Evolutionary conservation across 2,888 invertebrate species (phyloP), one percentile per base, ranked within the genome.

Genomic region (Serripes groenlandicus): DNA sequence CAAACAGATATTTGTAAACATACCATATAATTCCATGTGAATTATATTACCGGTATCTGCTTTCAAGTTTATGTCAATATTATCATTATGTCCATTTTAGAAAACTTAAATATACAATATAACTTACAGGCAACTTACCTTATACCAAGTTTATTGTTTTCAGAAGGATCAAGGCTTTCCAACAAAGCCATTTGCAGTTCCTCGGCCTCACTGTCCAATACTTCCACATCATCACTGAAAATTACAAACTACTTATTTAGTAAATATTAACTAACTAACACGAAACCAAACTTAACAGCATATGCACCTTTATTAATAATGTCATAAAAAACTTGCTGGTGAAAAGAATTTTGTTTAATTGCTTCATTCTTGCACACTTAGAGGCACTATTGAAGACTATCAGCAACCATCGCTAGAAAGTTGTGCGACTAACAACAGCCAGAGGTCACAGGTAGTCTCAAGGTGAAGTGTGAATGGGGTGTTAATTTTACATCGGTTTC

Each of bases 201-300:
- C 58, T 58, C 58, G 23, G 18, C 58, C 28, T 58, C 58, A 58
- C 58, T 58, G 58, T 58, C 58, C 23, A 58, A 26, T 23, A 58
- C 18, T 23, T 58, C 58, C 28, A 58, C 28, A 23, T 23, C 58
- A 49, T 49, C 49, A 49, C 49, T 49, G 49, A 49, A 49, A 49
- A 49, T 49, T 49, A 5, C 49, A 49, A 49, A 49, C 18, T 21
- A 15, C 49, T 49, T 21, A 21, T 49, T 49, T 49, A 5, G 21
- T 49, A 49, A 49, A 49, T 49, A 49, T 49, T 49, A 49, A 49
- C 21, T 49, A 49, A 49, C 49, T 21, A 21, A 21, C 15, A 21
- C 21, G 49, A 49, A 21, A 49, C 49, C 15, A 49, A 15, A 49
- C 49, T 49, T 49, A 49, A 49, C 18, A 49, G 49, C 49, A 49